Evolutionary conservation across 2,797 vertebrate species (phyloP).

Genomic region (Chelidonichthys spinosus): DNA sequence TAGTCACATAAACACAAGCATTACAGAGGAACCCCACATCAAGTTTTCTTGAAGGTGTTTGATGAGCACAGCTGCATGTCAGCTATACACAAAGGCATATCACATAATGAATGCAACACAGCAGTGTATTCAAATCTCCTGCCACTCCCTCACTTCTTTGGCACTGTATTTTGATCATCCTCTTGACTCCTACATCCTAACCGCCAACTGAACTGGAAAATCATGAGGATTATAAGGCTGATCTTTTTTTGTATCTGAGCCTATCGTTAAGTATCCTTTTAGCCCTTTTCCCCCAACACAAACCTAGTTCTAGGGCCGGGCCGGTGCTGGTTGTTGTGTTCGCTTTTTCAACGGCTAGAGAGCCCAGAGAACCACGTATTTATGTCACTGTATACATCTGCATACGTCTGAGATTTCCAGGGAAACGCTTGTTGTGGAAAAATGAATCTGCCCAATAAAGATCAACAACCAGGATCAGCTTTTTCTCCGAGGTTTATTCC

Average conservation of each 20-base stretch:
- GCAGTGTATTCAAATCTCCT: slow-evolving; percentile 37
- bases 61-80: slow-evolving; percentile 51
- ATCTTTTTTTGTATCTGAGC: slow-evolving; percentile 6
- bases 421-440: too few relatives aligned
- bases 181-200: slow-evolving; percentile 18
- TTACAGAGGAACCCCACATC: slow-evolving; percentile 13
- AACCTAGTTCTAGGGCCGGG: too few relatives aligned
- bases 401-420: too few relatives aligned
- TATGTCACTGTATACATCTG: too few relatives aligned
- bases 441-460: too few relatives aligned
- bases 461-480: too few relatives aligned
- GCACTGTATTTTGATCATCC: slow-evolving; percentile 24
- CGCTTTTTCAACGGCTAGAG: too few relatives aligned
- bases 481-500: too few relatives aligned
- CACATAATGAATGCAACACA: slow-evolving; percentile 50
- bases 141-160: slow-evolving; percentile 29
- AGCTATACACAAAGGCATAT: slow-evolving; percentile 61
- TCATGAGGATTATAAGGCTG: slow-evolving; percentile 22
- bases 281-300: too few relatives aligned
- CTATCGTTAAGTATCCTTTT: slow-evolving; percentile 24
- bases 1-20: slow-evolving; percentile 23
- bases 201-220: slow-evolving; percentile 34
- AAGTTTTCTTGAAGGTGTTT: slow-evolving; percentile 40
- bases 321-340: too few relatives aligned
- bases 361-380: too few relatives aligned